Base-by-base conservation (phyloP, 2,888 invertebrate genomes). In the Fabriciana adippe region DNA sequence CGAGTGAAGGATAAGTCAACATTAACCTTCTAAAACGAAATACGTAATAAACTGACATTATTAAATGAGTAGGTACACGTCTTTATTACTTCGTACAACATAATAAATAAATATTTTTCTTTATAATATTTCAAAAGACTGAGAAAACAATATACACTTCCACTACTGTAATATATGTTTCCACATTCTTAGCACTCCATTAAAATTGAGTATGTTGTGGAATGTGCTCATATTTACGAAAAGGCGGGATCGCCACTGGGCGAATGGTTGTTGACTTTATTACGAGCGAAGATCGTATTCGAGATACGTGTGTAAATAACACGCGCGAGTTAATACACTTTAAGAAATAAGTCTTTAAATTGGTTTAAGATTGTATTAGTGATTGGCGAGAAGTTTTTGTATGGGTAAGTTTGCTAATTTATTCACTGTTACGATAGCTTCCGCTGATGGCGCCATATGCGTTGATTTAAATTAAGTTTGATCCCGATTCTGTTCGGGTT, bases 181-280 rank as follows among this genome's bases (percentile, higher is more conserved):
- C 76, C 79, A 79, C 75, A 81, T 85, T 85, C 85, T 90, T 89
- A 89, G 81, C 90, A 89, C 90, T 89, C 83, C 84, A 88, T 90
- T 89, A 90, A 89, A 84, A 84, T 81, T 78, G 81, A 78, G 78
- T 60, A 79, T 82, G 78, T 82, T 86, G 84, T 87, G 84, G 84
- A 82, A 86, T 85, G 85, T 85, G 77, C 80, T 80, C 81, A 81
- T 90, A 89, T 90, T 90, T 86, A 86, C 78, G 88, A 70, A 80
- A 76, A 75, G 75, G 73, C 71, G 71, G 70, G 72, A 81, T 79
- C 81, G 89, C 91, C 90, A 89, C 86, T 79, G 89, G 89, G 82
- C 76, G 78, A 74, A 76, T 74, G 76, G 78, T 75, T 73, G 72
- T 70, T 71, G 68, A 71, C 72, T 73, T 72, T 73, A 75, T 76